Evolutionary conservation across 2,888 invertebrate species (phyloP), one percentile per base, ranked within the genome.

Genomic region (Argyresthia goedartella): DNA sequence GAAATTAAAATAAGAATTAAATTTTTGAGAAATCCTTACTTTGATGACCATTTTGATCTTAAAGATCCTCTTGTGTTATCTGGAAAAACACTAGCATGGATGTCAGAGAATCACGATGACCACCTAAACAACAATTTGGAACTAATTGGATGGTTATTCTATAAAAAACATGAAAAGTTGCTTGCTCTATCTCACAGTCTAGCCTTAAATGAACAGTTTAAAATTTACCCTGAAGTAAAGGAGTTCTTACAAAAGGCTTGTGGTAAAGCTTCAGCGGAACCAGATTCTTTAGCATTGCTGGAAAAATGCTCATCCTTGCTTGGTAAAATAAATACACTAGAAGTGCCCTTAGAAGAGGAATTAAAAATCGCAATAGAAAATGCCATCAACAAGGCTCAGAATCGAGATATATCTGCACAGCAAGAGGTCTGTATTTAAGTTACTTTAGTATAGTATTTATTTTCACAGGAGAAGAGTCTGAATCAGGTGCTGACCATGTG

Each of bases 31-130:
- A 96, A 96, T 70, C 91, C 92, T 0, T 95, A 89, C 70, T 92
- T 93, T 77, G 97, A 98, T 81, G 93, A 95, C 66, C 97, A 98
- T 74, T 96, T 96, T 81, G 96, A 96, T 76, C 86, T 97, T 15
- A 89, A 76, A 54, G 91, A 95, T 59, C 89, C 92, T 7, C 73
- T 88, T 33, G 88, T 91, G 65, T 80, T 95, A 43, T 87, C 94
- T 49, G 97, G 97, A 0, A 98, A 98, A 85, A 94, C 96, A 1
- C 77, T 98, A 50, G 85, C 88, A 39, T 88, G 89, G 78, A 88
- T 91, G 55, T 89, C 91, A 3, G 81, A 87, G 60, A 64, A 69
- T 54, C 65, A 77, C 56, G 65, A 79, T 52, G 81, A 90, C 58
- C 67, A 81, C 55, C 58, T 92, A 7, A 88, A 87, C 55, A 73